Base-by-base conservation (phyloP, 2,113 vertebrate genomes). In the Lagopus leucura region DNA sequence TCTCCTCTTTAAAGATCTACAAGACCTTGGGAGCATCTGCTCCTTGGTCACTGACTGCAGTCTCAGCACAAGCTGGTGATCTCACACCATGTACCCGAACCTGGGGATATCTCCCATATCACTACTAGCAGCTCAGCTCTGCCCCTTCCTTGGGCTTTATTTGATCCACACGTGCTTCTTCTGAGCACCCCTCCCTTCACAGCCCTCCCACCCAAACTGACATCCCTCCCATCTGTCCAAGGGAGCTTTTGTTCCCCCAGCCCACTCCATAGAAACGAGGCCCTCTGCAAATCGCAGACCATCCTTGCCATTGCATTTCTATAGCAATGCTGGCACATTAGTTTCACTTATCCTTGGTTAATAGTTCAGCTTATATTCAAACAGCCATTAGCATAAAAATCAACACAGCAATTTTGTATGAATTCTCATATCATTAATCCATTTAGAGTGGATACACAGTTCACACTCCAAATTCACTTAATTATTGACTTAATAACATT, bases 301-400 rank as follows among this genome's bases (percentile, higher is more conserved):
- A 28, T 88, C 90, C 92, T 92, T 93, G 94, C 95, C 94, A 91
- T 96, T 94, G 84, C 57, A 93, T 91, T 93, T 75, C 89, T 61
- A 40, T 92, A 89, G 92, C 65, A 92, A 75, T 91, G 89, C 89
- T 91, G 85, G 91, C 57, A 93, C 93, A 93, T 96, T 94, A 94
- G 93, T 95, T 96, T 94, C 94, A 96, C 94, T 94, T 96, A 94
- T 94, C 92, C 90, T 88, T 89, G 86, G 93, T 87, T 96, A 96
- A 97, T 93, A 97, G 95, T 96, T 96, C 96, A 94, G 97, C 95
- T 95, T 95, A 96, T 87, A 96, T 95, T 97, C 95, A 97, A 97
- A 97, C 92, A 96, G n/a, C 90, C 86, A 97, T 97, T 97, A 97
- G 94, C 95, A 93, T 88, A 97, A 97, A 54, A 97, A 97, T 96